Conservation (phyloP, 2,888 invertebrate species). For the Sthenelais limicola region DNA sequence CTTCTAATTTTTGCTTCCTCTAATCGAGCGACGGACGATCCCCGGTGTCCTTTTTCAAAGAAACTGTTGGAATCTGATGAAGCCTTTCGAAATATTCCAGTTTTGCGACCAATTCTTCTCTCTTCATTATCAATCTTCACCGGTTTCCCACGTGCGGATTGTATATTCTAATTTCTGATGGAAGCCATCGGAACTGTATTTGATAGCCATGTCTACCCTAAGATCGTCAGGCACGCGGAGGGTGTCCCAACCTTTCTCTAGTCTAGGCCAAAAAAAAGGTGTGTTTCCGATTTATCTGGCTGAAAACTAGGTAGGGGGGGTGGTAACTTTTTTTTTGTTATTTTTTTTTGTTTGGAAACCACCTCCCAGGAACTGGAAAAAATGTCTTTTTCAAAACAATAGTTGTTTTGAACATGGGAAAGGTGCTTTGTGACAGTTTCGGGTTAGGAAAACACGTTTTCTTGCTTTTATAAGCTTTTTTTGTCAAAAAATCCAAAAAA, state of each 20-base stretch:
- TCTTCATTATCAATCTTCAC: constrained; percentile 62
- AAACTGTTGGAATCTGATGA: constrained; percentile 71
- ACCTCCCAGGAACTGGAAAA: too few species aligned
- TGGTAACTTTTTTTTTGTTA: too few species aligned
- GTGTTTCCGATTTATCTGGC: too few species aligned
- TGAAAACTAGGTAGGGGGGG: too few species aligned
- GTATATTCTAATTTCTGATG: constrained; percentile 66
- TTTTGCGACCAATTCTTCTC: constrained; percentile 66
- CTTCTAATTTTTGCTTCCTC: constrained; percentile 68
- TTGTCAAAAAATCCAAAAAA: too few species aligned
- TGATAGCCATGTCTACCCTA: constrained; percentile 72
- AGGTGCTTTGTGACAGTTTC: too few species aligned
- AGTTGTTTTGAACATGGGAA: too few species aligned
- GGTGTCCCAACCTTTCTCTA: constrained; percentile 68
- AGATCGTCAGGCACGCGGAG: constrained; percentile 69
- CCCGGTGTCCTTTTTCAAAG: constrained; percentile 68
- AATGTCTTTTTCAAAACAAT: too few species aligned
- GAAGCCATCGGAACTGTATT: constrained; percentile 69
- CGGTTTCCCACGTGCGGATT: constrained; percentile 68
- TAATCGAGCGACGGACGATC: constrained; percentile 66
- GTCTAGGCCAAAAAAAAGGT: too few species aligned
- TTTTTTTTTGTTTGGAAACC: too few species aligned
- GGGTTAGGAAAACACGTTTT: too few species aligned
- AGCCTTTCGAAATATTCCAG: constrained; percentile 71
- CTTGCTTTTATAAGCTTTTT: too few species aligned